Base-by-base conservation (phyloP, 2,113 vertebrate genomes). In the Todiramphus chloris region DNA sequence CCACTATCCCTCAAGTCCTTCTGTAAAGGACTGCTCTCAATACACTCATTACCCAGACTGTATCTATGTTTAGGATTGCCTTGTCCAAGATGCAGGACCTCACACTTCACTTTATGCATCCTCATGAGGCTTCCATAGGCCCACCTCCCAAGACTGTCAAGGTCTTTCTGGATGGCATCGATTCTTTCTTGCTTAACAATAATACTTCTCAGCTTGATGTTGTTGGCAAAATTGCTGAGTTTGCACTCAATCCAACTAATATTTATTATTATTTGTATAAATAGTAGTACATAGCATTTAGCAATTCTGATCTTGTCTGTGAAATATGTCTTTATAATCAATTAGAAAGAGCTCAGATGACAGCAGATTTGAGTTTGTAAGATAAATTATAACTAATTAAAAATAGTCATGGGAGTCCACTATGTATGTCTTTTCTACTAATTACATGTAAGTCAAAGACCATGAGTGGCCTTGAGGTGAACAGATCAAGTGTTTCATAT, bases 81-180 rank as follows among this genome's bases (percentile, higher is more conserved):
- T 13, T 2, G 0, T 25, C 4, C 11, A 48, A 35, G 13, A 5
- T 39, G 41, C 12, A 62, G 41, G 30, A 69, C 16, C n/a, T 30
- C 30, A 11, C 4, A 28, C 10, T 39, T 63, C 11, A 7, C 13
- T 14, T 20, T 27, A 5, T 37, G 44, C 35, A 87, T 64, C 10
- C 64, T n/a, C 8, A 16, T 41, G n/a, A 62, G 7, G 4, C 41
- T 81, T 2, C 1, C 39, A 62, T 0, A 1, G 19, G 7, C 10
- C 23, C 10, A 64, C 7, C 4, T 33, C 27, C 64, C 15, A 10
- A 70, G 13, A 3, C 11, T 44, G 9, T 41, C 28, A 24, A 17
- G 13, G 9, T 50, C 33, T 33, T 5, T 53, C n/a, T 83, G 23
- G 21, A 16, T 59, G 24, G 2, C 16, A 59, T 46, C 5, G 14